phyloP scores from a whole-genome alignment of 2,888 invertebrate species.

The Celastrina argiolus region DNA sequence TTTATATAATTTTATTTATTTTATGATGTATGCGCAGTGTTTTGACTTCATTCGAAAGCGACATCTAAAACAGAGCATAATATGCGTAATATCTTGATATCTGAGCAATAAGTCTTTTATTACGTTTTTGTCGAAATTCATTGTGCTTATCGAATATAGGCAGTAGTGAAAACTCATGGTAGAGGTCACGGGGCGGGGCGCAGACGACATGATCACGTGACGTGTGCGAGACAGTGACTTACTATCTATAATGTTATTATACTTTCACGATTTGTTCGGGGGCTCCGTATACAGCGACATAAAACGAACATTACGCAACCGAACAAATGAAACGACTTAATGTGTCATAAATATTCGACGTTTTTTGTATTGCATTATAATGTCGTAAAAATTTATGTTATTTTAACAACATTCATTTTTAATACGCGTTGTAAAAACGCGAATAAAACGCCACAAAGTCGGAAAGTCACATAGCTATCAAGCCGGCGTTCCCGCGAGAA shows the following conservation, averaged over 20 bases:
- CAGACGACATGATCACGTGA: slow-evolving; percentile 48
- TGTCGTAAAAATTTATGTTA: slow-evolving; percentile 17
- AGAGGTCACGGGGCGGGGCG: slow-evolving; percentile 19
- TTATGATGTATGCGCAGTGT: background rate
- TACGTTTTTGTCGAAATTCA: too few species aligned
- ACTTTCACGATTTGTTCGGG: background rate
- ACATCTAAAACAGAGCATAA: background rate
- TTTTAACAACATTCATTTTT: slow-evolving; percentile 29
- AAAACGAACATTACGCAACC: slow-evolving; percentile 12
- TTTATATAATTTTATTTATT: background rate
- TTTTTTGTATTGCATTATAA: slow-evolving; percentile 20
- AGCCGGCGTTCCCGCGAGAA: slow-evolving; percentile 60
- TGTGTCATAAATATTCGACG: slow-evolving; percentile 16
- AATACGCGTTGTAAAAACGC: slow-evolving; percentile 32
- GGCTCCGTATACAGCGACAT: background rate
- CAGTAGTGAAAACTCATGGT: slow-evolving; percentile 9
- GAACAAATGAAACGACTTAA: slow-evolving; percentile 21
- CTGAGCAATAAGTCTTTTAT: too few species aligned
- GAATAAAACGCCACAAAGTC: slow-evolving; percentile 41
- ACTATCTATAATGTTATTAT: slow-evolving; percentile 25
- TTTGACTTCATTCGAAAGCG: background rate
- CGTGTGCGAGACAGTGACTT: slow-evolving; percentile 45
- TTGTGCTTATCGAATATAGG: too few species aligned
- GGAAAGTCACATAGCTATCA: slow-evolving; percentile 52
- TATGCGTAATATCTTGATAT: too few species aligned